phyloP scores from a whole-genome alignment of 64 coral and sea anemone genomes.

The Acropora tenuis region DNA sequence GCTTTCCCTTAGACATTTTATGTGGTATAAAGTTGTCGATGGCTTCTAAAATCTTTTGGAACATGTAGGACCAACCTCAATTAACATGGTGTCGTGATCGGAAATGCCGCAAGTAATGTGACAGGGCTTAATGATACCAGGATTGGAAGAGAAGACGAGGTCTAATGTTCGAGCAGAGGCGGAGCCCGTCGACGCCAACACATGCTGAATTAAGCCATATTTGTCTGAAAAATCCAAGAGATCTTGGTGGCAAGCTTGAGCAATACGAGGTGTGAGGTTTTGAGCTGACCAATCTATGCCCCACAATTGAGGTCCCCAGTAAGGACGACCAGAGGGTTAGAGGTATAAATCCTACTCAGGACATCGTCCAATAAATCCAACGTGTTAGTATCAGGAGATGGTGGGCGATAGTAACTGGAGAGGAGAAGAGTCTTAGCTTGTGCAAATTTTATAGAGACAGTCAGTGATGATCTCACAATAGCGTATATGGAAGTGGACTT shows the following conservation, averaged over 20 bases:
- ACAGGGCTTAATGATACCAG: background rate
- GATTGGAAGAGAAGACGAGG: background rate
- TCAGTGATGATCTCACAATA: conserved; percentile 51
- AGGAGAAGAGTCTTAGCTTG: conserved; percentile 32
- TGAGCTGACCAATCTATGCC: conserved; percentile 1
- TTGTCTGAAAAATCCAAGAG: conserved; percentile 16
- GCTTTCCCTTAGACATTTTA: no score
- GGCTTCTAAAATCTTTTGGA: background rate
- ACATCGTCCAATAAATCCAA: conserved; percentile 56
- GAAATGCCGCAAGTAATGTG: background rate
- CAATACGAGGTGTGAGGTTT: background rate
- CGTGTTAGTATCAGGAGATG: conserved; percentile 26
- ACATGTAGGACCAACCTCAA: background rate
- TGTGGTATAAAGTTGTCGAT: background rate
- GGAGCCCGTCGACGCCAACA: background rate
- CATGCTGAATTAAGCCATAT: background rate
- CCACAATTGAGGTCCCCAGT: conserved; percentile 53
- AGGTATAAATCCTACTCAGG: conserved; percentile 37
- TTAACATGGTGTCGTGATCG: background rate
- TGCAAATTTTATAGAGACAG: conserved; percentile 30
- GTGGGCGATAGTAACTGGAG: conserved; percentile 58
- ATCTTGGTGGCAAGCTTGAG: conserved; percentile 2
- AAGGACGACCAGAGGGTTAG: conserved; percentile 26
- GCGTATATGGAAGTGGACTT: conserved; percentile 41
- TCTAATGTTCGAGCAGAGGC: background rate